Evolutionary conservation across 92 coral and sea anemone species (phyloP).

Genomic region (Palythoa grandis): DNA sequence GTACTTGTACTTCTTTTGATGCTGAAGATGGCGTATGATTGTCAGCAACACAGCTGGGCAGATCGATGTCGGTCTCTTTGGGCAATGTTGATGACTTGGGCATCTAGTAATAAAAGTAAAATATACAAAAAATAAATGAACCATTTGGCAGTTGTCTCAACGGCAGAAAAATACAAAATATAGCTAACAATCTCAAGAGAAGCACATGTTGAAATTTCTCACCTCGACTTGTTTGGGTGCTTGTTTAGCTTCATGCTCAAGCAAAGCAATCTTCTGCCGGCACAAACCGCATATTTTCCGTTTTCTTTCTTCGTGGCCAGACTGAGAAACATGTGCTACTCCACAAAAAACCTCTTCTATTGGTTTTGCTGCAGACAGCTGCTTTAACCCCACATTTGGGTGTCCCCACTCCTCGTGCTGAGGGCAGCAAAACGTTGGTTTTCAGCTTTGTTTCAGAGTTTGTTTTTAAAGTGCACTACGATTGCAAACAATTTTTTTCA

Average conservation of each 20-base stretch:
- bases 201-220: constrained; percentile 16
- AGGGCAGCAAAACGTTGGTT: constrained; percentile 18
- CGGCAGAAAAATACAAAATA: neutral
- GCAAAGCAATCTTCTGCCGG: neutral
- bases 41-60: neutral
- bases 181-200: neutral
- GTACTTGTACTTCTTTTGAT: constrained; percentile 22
- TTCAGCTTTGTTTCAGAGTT: no score
- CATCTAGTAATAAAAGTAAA: constrained; percentile 9
- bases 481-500: no score
- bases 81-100: neutral
- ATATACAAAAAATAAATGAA: constrained; percentile 5
- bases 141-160: neutral
- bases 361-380: constrained; percentile 2
- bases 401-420: constrained; percentile 19
- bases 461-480: no score
- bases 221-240: constrained; percentile 20
- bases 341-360: constrained; percentile 17
- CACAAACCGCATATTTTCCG: neutral
- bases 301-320: constrained; percentile 16
- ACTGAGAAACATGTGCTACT: neutral
- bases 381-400: constrained; percentile 11
- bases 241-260: neutral
- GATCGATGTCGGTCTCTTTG: neutral
- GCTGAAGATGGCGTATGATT: constrained; percentile 2